Evolutionary conservation across 2,888 invertebrate species (phyloP).

Genomic region (Erannis defoliaria): DNA sequence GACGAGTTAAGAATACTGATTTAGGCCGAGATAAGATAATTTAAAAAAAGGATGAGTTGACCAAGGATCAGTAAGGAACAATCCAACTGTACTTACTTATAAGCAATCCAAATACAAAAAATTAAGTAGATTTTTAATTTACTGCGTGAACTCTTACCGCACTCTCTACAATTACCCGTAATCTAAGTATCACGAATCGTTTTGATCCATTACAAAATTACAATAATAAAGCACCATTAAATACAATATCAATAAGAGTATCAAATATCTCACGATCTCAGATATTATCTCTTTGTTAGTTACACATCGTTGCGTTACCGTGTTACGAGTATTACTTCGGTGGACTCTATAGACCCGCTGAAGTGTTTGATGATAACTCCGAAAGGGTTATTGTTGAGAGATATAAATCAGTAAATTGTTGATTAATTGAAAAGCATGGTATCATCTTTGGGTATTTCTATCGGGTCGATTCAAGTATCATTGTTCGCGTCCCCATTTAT

Average conservation of each 20-base stretch:
- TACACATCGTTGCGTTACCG: constrained; percentile 48
- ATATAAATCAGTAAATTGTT: constrained; percentile 20
- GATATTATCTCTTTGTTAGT: constrained; percentile 45
- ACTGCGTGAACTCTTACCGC: constrained; percentile 8
- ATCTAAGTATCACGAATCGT: constrained; percentile 55
- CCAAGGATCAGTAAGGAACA: too few relatives aligned
- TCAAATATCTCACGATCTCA: constrained; percentile 50
- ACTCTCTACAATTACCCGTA: constrained; percentile 32
- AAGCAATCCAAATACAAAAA: neutral
- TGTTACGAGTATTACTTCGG: constrained; percentile 40
- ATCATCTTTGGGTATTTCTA: constrained; percentile 22
- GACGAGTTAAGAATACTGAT: too few relatives aligned
- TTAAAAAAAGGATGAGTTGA: too few relatives aligned
- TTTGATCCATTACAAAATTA: constrained; percentile 59
- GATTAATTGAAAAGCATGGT: constrained; percentile 31
- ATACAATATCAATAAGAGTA: constrained; percentile 60
- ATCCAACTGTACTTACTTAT: too few relatives aligned
- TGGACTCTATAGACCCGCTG: constrained; percentile 21
- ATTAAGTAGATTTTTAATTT: constrained; percentile 19
- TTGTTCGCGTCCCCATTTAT: constrained; percentile 15
- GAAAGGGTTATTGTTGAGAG: constrained; percentile 28
- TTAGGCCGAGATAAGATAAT: too few relatives aligned
- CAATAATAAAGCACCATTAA: constrained; percentile 65
- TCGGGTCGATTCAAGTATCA: constrained; percentile 6
- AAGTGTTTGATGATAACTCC: constrained; percentile 37